Evolutionary conservation across 35 echinoderm and acorn worm species (phyloP).

Genomic region (Strongylocentrotus purpuratus): DNA sequence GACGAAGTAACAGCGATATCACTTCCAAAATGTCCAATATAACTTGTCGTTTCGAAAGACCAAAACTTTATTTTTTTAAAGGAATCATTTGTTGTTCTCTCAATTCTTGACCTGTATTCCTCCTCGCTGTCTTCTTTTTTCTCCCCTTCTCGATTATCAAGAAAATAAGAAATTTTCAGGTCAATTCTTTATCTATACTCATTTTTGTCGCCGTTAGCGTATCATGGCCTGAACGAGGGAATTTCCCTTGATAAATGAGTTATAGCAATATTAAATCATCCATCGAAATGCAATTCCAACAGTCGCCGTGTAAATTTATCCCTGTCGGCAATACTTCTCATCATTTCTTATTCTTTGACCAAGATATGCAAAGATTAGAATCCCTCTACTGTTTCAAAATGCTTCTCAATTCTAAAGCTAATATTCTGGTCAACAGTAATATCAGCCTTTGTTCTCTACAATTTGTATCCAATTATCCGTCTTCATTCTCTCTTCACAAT

Average conservation of each 20-base stretch:
- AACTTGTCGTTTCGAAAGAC: no score
- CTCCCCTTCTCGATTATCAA: background rate
- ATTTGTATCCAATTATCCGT: background rate
- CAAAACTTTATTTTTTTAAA: no score
- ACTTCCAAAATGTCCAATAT: no score
- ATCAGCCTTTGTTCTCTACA: background rate
- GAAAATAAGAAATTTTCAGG: background rate
- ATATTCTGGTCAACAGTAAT: no score
- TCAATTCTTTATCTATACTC: background rate
- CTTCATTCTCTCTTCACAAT: no score
- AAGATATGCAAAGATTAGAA: background rate
- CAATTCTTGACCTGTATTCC: background rate
- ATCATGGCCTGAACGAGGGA: background rate
- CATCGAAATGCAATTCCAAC: background rate
- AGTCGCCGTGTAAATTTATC: background rate
- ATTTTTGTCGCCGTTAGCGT: background rate
- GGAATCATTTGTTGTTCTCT: background rate
- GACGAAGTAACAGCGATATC: no score
- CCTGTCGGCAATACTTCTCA: background rate
- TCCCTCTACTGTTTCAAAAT: background rate
- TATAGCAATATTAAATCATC: background rate
- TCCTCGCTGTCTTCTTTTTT: background rate
- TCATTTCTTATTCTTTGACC: background rate
- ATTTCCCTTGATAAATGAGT: background rate
- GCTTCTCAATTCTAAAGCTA: no score